Conservation (phyloP, 2,888 invertebrate genomes). For the Catocala nupta region DNA sequence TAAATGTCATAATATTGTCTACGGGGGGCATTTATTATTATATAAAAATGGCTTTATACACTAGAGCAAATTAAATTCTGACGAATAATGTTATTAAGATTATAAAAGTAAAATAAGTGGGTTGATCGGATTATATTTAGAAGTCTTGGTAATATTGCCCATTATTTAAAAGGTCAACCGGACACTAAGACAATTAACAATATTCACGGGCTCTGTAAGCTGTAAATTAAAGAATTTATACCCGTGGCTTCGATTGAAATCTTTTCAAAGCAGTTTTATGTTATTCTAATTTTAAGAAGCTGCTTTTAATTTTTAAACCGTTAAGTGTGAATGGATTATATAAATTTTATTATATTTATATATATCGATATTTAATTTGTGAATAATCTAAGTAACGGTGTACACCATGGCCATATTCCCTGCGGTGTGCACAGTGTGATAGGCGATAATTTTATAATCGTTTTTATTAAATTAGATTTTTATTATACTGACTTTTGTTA, state of each 20-base stretch:
- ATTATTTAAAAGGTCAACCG: conserved; percentile 44
- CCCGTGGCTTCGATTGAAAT: conserved; percentile 44
- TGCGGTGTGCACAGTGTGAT: conserved; percentile 37
- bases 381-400: conserved; percentile 39
- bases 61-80: conserved; percentile 25
- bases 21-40: conserved; percentile 46
- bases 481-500: conserved; percentile 34
- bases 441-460: conserved; percentile 51
- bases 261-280: conserved; percentile 37
- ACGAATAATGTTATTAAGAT: conserved; percentile 32
- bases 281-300: conserved; percentile 50
- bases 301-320: conserved; percentile 46
- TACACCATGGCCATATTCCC: conserved; percentile 34
- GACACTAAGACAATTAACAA: conserved; percentile 33
- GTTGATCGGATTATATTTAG: conserved; percentile 28
- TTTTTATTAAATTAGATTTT: conserved; percentile 40
- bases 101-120: conserved; percentile 33
- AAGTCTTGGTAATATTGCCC: conserved; percentile 29
- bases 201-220: conserved; percentile 31
- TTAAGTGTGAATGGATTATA: conserved; percentile 48
- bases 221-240: conserved; percentile 52
- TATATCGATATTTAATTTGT: conserved; percentile 56
- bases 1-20: conserved; percentile 57
- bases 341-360: conserved; percentile 36
- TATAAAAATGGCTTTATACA: conserved; percentile 34